A percentile compares a stretch with the other conserved stretches of the same genome.
These are phyloP conservation scores for Cololabis saira DNA, from an alignment of 2,113 vertebrate genomes.

Conservation along the genomic window DNA sequence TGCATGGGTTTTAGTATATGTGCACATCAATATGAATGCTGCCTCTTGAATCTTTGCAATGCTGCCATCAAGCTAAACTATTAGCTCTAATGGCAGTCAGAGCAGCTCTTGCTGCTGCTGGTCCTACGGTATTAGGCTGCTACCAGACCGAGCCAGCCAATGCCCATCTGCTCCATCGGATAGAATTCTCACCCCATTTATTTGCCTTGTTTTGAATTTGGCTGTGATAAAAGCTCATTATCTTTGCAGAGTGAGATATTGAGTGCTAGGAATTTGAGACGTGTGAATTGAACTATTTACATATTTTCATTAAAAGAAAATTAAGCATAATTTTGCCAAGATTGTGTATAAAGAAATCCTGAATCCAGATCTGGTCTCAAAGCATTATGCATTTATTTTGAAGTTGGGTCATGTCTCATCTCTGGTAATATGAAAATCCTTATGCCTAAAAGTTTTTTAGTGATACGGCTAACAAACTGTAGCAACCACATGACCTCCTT, in stretches of 20 bases:
- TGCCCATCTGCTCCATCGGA: conserved; percentile 78
- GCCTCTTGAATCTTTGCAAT: conserved; percentile 37
- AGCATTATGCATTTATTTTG: too few species aligned
- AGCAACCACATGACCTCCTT: too few species aligned
- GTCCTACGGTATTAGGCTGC: conserved; percentile 61
- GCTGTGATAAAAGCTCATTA: conserved; percentile 62
- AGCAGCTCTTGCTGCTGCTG: conserved; percentile 64
- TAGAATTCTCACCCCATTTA: conserved; percentile 74
- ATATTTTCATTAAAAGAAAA: not conserved
- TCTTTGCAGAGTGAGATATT: conserved; percentile 63
- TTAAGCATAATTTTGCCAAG: not conserved
- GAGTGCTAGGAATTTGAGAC: conserved; percentile 45
- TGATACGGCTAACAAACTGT: too few species aligned
- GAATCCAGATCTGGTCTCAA: not conserved
- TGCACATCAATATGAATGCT: conserved; percentile 49
- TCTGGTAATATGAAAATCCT: too few species aligned
- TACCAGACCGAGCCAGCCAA: conserved; percentile 76
- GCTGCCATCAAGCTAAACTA: conserved; percentile 55
- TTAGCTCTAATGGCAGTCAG: conserved; percentile 59
- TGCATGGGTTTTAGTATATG: conserved; percentile 54
- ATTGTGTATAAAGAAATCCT: not conserved
- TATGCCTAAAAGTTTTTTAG: too few species aligned
- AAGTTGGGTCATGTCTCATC: too few species aligned
- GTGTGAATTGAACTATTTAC: not conserved
- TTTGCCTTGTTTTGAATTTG: conserved; percentile 69